phyloP scores from a whole-genome alignment of 2,888 invertebrate genomes.

The Cataglyphis albicans region DNA sequence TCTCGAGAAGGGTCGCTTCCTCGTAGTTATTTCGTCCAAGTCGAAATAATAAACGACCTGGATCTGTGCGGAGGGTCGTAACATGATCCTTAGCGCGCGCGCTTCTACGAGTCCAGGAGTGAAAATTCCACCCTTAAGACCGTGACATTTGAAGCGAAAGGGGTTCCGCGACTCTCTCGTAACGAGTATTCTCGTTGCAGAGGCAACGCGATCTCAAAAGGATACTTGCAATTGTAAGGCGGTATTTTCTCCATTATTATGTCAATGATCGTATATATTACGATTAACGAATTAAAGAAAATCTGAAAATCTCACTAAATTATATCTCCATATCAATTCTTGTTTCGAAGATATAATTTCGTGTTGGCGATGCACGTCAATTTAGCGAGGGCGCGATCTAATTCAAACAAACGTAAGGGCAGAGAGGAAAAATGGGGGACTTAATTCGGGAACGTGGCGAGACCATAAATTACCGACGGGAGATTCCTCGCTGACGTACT shows the following conservation, averaged over 20 bases:
- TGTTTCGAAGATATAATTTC: constrained; percentile 14
- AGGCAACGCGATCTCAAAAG: constrained; percentile 59
- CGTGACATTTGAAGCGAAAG: constrained; percentile 80
- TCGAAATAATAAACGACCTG: constrained; percentile 75
- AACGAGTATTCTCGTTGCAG: constrained; percentile 68
- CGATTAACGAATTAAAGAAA: neutral
- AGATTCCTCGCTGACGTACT: constrained; percentile 50
- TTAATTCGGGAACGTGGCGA: constrained; percentile 60
- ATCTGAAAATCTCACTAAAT: constrained; percentile 51
- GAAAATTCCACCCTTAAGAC: constrained; percentile 71
- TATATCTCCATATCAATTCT: neutral
- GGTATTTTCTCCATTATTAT: constrained; percentile 37
- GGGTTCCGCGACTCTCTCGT: constrained; percentile 67
- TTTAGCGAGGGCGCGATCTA: constrained; percentile 61
- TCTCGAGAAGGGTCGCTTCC: constrained; percentile 25
- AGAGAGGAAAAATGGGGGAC: constrained; percentile 66
- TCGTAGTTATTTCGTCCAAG: constrained; percentile 60
- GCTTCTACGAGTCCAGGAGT: constrained; percentile 38
- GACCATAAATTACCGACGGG: constrained; percentile 65
- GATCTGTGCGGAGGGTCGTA: constrained; percentile 64
- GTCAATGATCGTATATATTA: constrained; percentile 67
- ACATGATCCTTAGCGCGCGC: constrained; percentile 71
- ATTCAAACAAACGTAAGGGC: constrained; percentile 65
- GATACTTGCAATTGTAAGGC: constrained; percentile 58
- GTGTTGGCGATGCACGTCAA: constrained; percentile 13